Conservation (phyloP, 2,888 invertebrate species). For the Campoplex capitator region DNA sequence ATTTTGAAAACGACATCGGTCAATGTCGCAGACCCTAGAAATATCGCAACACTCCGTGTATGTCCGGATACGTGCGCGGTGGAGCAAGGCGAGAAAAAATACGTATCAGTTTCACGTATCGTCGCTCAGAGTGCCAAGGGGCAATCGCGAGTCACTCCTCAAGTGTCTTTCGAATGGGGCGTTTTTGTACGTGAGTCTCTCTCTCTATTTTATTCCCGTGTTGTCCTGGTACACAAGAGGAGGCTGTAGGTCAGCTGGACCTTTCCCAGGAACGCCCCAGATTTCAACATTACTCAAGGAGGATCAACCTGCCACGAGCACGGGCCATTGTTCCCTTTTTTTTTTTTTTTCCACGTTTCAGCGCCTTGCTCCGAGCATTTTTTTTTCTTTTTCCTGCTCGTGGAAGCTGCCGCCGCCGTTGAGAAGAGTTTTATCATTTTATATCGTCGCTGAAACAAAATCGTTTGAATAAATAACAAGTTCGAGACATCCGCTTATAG, state of each 20-base stretch:
- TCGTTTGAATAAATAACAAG: background rate
- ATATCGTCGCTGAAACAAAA: background rate
- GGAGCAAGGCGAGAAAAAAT: constrained; percentile 55
- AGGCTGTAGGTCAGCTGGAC: constrained; percentile 79
- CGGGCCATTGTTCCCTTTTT: constrained; percentile 78
- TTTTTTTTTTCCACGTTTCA: constrained; percentile 64
- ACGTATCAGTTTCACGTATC: constrained; percentile 52
- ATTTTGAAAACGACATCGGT: constrained; percentile 45
- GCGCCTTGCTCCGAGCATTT: constrained; percentile 53
- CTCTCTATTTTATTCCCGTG: constrained; percentile 6
- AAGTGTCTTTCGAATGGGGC: constrained; percentile 62
- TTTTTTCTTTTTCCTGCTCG: background rate
- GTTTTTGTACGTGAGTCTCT: background rate
- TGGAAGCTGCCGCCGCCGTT: background rate
- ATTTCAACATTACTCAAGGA: constrained; percentile 84
- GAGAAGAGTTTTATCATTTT: too few species aligned
- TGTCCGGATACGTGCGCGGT: background rate
- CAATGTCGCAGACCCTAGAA: constrained; percentile 43
- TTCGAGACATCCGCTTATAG: too few species aligned
- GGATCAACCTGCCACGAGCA: constrained; percentile 83
- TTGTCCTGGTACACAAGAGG: background rate
- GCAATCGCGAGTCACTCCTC: constrained; percentile 73
- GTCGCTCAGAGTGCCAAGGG: background rate
- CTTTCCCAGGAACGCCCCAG: constrained; percentile 84
- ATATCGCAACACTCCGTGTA: background rate